phyloP scores from a whole-genome alignment of 2,113 vertebrate species.

The Antennarius striatus region DNA sequence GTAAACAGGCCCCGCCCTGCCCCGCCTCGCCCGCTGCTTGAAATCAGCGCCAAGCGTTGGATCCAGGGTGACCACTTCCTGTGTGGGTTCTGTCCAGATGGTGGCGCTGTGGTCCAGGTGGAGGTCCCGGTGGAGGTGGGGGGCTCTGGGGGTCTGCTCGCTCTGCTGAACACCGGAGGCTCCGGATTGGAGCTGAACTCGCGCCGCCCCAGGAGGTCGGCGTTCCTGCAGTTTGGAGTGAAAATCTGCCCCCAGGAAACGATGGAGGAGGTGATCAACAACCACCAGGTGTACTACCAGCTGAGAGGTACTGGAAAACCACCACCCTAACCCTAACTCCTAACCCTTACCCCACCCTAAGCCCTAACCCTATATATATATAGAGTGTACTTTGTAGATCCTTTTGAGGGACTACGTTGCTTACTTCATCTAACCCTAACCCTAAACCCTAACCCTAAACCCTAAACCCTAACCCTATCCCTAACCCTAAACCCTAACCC shows the following conservation, averaged over 20 bases:
- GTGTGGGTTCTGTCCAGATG: conserved; percentile 61
- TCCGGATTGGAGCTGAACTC: conserved; percentile 65
- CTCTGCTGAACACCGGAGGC: conserved; percentile 61
- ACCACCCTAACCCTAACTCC: no score
- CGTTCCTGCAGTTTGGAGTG: conserved; percentile 83
- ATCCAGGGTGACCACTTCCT: not conserved
- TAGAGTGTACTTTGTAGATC: no score
- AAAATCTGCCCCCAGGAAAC: conserved; percentile 90
- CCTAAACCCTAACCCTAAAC: no score
- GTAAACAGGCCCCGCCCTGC: conserved; percentile 34
- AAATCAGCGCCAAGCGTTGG: not conserved
- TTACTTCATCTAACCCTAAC: no score
- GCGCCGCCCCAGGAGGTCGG: conserved; percentile 83
- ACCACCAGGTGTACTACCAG: conserved; percentile 89
- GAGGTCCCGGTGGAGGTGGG: conserved; percentile 67
- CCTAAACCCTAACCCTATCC: no score
- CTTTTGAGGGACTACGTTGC: no score
- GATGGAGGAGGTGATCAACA: conserved; percentile 85
- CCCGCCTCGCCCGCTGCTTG: conserved; percentile 10
- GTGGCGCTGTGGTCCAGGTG: conserved; percentile 44
- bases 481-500: no score
- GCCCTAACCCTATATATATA: no score
- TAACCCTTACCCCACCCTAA: no score
- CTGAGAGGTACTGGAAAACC: conserved; percentile 82
- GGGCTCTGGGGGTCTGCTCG: conserved; percentile 63